Conservation (phyloP, 2,888 invertebrate genomes). For the Empis stercorea region DNA sequence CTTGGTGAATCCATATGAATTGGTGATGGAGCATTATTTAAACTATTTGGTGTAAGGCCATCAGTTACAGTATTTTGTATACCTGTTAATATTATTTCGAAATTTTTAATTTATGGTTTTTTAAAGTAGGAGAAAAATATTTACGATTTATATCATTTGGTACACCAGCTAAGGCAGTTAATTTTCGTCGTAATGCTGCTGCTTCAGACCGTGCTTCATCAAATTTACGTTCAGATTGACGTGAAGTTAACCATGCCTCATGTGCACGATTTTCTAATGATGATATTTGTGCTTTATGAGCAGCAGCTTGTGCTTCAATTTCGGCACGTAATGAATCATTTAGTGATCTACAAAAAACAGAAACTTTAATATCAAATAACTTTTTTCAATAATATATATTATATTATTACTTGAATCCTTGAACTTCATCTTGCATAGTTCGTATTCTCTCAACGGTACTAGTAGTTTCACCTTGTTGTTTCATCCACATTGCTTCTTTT, state of each 20-base stretch:
- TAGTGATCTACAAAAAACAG: conserved; percentile 37
- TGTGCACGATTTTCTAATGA: conserved; percentile 73
- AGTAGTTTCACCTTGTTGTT: conserved; percentile 69
- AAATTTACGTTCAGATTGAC: conserved; percentile 67
- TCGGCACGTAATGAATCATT: conserved; percentile 60
- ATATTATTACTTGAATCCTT: conserved; percentile 61
- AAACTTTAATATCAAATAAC: no score
- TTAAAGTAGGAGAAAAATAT: no score
- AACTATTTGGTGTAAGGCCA: conserved; percentile 15
- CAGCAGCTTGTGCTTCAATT: conserved; percentile 70
- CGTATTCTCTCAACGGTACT: conserved; percentile 69
- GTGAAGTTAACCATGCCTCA: conserved; percentile 71
- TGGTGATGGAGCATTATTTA: conserved; percentile 29
- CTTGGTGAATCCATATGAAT: conserved; percentile 33
- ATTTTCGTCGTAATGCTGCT: conserved; percentile 48
- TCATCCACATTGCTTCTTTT: conserved; percentile 64
- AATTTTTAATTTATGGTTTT: no score
- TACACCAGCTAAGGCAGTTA: conserved; percentile 33
- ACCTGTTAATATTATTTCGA: conserved; percentile 2
- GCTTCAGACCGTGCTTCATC: conserved; percentile 68
- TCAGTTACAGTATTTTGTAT: conserved; percentile 9
- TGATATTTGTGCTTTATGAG: conserved; percentile 54
- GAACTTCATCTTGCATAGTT: conserved; percentile 64
- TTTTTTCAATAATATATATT: conserved; percentile 3
- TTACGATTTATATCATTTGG: conserved; percentile 19